Evolutionary conservation across 1,140 invertebrate genomes (phyloP), one percentile per base, ranked within the genome.

Genomic region (Oscheius sp.): DNA sequence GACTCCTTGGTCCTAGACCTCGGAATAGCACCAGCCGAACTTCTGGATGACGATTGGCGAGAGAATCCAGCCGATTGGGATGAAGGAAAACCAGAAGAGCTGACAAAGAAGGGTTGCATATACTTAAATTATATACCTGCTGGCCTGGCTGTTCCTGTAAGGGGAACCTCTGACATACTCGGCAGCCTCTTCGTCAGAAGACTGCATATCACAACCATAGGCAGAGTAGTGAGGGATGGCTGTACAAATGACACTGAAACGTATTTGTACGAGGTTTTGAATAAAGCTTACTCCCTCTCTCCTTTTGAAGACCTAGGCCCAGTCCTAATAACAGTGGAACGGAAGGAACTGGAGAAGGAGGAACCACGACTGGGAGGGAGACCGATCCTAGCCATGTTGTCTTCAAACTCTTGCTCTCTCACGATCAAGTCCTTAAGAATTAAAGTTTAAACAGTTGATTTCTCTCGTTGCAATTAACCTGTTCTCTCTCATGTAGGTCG

Each of bases 101-200:
- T n/a, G n/a, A n/a, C n/a, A n/a, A n/a, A n/a, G n/a, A n/a, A n/a
- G n/a, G n/a, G n/a, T n/a, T n/a, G n/a, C n/a, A n/a, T n/a, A n/a
- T n/a, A n/a, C n/a, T n/a, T n/a, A n/a, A n/a, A n/a, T n/a, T n/a
- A n/a, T n/a, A n/a, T n/a, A n/a, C n/a, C n/a, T 55, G 32, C 64
- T 68, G 1, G 64, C 58, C 7, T 73, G 68, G 23, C 68, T 73
- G 55, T 46, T 59, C 10, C 72, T 3, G 29, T 74, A 74, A 4
- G 72, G 72, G 13, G 49, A 61, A 28, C 62, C 62, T 3, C 72
- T 49, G 31, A 7, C 18, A 1, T 55, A 38, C 15, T 35, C 38
- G 18, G 31, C 29, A 10, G 15, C 71, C 18, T 55, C 70, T 18
- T 58, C 64, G 23, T 62, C 72, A 0, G 49, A 66, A 26, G 70